Evolutionary conservation across 2,797 vertebrate species (phyloP), one percentile per base, ranked within the genome.

Genomic region (Girardinus metallicus): DNA sequence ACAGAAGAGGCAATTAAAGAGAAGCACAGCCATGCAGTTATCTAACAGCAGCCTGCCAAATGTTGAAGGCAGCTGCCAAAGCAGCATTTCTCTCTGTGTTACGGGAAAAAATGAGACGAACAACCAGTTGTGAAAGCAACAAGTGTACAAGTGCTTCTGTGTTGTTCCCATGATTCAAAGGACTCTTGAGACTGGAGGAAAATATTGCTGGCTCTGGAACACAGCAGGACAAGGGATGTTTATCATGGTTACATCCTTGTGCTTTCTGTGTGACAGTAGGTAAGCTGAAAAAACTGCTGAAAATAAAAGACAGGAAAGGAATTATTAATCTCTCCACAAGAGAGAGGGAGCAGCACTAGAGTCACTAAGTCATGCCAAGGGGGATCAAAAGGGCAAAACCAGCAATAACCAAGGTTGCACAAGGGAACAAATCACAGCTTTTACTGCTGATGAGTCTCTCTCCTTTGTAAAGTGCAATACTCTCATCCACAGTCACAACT

Each of bases 271-370:
- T 47, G 87, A 80, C 46, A 85, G 49, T 41, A 82, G 76, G 88
- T 89, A 75, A 82, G 82, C 4, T 75, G 85, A 85, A n/a, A 74
- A 75, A 88, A 86, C 77, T 86, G 80, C 72, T 80, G 53, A 26
- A 83, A 66, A 79, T 81, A 89, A 73, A 82, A 83, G 76, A 55
- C 78, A 84, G 80, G 12, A 64, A 75, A 23, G 46, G 80, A 82
- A 89, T 90, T 90, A 88, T 87, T 88, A 73, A 84, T 85, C 81
- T 88, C 82, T 83, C 68, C 76, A 71, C 82, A 76, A 86, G 85
- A 79, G 53, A 85, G 79, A 85, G 70, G 51, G 55, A 49, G 47
- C 79, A 57, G 85, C 34, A 66, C 83, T 85, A 77, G 41, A 79
- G 83, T 76, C 87, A 81, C 49, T 76, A 87, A 80, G 71, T 89